Percentiles rank a stretch among this genome's conserved stretches.
phyloP scores from a whole-genome alignment of 2,113 vertebrate genomes.

The Terrapene triunguis region DNA sequence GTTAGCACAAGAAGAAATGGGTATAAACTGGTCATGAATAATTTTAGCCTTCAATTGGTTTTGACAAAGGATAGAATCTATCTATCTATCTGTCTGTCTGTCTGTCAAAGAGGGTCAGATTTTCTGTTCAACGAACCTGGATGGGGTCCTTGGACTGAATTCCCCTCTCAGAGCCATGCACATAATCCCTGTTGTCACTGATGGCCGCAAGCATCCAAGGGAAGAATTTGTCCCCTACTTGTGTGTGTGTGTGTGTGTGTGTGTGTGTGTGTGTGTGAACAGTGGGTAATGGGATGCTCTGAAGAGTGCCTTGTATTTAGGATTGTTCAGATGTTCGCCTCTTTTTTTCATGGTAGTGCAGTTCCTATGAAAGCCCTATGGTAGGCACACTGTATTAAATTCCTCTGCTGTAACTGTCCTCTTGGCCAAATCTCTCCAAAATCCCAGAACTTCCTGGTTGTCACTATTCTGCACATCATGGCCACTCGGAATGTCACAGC shows the following conservation, averaged over 20 bases:
- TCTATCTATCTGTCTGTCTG: background rate
- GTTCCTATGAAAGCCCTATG: background rate
- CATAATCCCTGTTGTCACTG: background rate
- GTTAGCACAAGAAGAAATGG: background rate
- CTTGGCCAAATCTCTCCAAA: background rate
- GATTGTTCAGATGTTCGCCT: background rate
- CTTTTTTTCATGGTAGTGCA: background rate
- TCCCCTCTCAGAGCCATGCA: background rate
- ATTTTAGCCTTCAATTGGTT: background rate
- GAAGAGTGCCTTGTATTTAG: background rate
- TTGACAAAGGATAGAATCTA: background rate
- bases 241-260: background rate
- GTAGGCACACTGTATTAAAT: background rate
- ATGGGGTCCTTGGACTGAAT: background rate
- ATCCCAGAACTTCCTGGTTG: background rate
- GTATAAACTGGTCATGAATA: background rate
- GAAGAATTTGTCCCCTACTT: background rate
- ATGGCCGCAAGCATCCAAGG: background rate
- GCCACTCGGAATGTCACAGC: background rate
- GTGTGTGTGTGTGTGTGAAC: background rate
- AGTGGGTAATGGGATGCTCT: background rate
- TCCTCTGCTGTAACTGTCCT: background rate
- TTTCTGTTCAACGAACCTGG: background rate
- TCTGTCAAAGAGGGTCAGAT: background rate
- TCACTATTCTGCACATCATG: background rate